Conservation (phyloP, 2,888 invertebrate species). For the Miltochrista miniata region DNA sequence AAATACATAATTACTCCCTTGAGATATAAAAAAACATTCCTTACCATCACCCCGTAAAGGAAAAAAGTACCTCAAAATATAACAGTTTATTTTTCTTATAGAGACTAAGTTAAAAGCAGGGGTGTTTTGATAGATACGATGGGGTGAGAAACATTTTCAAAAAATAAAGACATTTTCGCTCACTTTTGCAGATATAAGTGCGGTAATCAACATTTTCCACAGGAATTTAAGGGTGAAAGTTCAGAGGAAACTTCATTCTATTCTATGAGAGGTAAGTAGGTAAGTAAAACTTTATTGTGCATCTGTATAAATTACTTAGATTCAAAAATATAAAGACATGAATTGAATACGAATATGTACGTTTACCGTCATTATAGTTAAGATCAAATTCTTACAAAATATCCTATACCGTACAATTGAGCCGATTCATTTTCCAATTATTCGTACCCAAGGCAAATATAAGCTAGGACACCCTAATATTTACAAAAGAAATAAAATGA, state of each 20-base stretch:
- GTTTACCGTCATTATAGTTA: too few relatives aligned
- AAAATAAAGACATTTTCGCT: conserved; percentile 36
- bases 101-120: conserved; percentile 24
- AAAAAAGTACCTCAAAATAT: conserved; percentile 33
- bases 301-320: too few relatives aligned
- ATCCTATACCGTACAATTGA: too few relatives aligned
- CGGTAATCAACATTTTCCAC: conserved; percentile 27
- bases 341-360: too few relatives aligned
- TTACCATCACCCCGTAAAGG: conserved; percentile 6
- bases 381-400: too few relatives aligned
- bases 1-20: conserved; percentile 17
- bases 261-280: background rate
- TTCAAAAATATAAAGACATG: too few relatives aligned
- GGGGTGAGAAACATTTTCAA: conserved; percentile 25
- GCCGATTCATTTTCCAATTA: too few relatives aligned
- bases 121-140: conserved; percentile 33
- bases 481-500: too few relatives aligned
- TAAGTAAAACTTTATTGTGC: too few relatives aligned
- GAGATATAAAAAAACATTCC: conserved; percentile 16
- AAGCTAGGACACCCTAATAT: too few relatives aligned
- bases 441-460: too few relatives aligned
- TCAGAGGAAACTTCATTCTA: background rate
- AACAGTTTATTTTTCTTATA: conserved; percentile 38
- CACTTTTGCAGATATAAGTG: conserved; percentile 26
- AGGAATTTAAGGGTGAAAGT: background rate